Conservation (phyloP, 2,113 vertebrate genomes). For the Bos taurus region ARS-UCD2.0 NC_037332.1:15051001-15051500, state of each 20-base stretch:
- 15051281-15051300: background rate
- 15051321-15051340: background rate
- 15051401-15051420: conserved; percentile 15
- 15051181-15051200: conserved; percentile 37
- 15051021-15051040: conserved; percentile 56
- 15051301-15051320: background rate
- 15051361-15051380: background rate
- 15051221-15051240: conserved; percentile 34
- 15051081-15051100: conserved; percentile 36
- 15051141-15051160: conserved; percentile 28
- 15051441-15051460: background rate
- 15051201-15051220: conserved; percentile 46
- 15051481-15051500: background rate
- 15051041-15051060: conserved; percentile 68
- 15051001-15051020: conserved; percentile 64
- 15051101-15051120: conserved; percentile 41
- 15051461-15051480: background rate
- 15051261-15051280: background rate
- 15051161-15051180: conserved; percentile 45
- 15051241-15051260: background rate
- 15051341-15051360: background rate
- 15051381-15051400: background rate
- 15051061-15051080: conserved; percentile 60
- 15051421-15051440: background rate
- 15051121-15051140: conserved; percentile 52